A percentile compares a stretch with the other conserved stretches of the same genome.
These are phyloP conservation scores for Spheniscus humboldti DNA, from an alignment of 2,797 vertebrate genomes.

Conservation along the genomic window DNA sequence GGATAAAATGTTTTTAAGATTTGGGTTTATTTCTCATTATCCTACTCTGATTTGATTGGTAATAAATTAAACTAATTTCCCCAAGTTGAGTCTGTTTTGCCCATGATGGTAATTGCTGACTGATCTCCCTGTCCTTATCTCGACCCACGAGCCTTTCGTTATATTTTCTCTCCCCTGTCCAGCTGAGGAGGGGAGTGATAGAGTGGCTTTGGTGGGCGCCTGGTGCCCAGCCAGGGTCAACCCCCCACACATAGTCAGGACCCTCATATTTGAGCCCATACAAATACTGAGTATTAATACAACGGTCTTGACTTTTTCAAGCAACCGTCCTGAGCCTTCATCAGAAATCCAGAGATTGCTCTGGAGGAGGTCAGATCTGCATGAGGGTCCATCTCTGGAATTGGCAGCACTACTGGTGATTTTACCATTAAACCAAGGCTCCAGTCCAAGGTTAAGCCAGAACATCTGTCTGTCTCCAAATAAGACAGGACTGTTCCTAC, in stretches of 20 bases:
- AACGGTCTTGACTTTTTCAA: background rate
- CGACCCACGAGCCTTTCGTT: no score
- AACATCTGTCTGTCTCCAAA: background rate
- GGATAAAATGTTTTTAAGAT: no score
- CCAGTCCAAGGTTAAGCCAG: background rate
- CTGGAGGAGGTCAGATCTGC: background rate
- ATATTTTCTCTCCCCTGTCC: no score
- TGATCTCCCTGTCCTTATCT: no score
- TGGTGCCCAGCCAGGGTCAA: no score
- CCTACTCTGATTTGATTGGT: no score
- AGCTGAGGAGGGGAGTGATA: no score
- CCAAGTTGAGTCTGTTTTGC: no score
- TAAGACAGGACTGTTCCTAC: background rate
- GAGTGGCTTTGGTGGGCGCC: no score
- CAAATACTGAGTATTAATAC: accelerated
- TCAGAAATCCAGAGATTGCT: background rate
- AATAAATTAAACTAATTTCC: no score
- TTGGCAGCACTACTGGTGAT: accelerated
- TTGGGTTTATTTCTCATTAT: no score
- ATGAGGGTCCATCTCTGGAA: background rate
- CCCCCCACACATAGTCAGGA: background rate
- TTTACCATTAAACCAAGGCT: background rate
- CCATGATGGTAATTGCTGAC: no score
- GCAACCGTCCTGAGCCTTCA: background rate
- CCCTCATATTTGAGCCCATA: background rate